Percentiles rank a stretch among this genome's conserved stretches.
Conservation (phyloP, 2,113 vertebrate species). For the Sprattus sprattus region DNA sequence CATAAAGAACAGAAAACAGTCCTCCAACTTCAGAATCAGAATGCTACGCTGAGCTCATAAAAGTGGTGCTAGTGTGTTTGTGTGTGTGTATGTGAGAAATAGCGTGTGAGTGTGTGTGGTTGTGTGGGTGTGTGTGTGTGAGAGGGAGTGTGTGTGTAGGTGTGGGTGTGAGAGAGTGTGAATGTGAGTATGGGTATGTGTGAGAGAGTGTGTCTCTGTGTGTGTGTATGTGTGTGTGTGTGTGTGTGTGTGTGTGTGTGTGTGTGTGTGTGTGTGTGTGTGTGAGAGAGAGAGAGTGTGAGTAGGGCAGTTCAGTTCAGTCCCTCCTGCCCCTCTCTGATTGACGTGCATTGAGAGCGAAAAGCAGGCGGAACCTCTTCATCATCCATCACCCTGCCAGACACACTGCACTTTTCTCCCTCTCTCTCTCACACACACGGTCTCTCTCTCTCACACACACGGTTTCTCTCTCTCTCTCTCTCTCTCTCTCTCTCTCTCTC, state of each 20-base stretch:
- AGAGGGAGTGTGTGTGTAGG: too few relatives aligned
- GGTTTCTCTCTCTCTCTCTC: not conserved
- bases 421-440: not conserved
- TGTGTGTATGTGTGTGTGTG: not conserved
- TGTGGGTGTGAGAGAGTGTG: too few relatives aligned
- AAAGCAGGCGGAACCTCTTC: slow-evolving; percentile 31
- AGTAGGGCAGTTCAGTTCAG: not conserved
- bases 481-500: not conserved
- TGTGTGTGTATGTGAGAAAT: too few relatives aligned
- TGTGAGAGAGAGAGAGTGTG: not conserved
- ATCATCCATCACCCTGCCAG: slow-evolving; percentile 38
- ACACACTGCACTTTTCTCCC: slow-evolving; percentile 41
- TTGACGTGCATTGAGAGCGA: slow-evolving; percentile 18
- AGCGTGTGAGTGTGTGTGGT: not conserved
- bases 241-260: too few relatives aligned
- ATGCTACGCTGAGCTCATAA: too few relatives aligned
- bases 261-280: not conserved
- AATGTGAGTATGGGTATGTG: too few relatives aligned
- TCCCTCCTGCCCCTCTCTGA: not conserved
- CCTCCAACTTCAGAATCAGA: too few relatives aligned
- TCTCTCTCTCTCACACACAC: too few relatives aligned
- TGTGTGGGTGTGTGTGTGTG: too few relatives aligned
- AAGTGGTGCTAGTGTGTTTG: too few relatives aligned
- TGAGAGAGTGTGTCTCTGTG: not conserved
- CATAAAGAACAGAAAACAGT: too few relatives aligned